phyloP scores from a whole-genome alignment of 2,113 vertebrate genomes.

The Austrofundulus limnaeus region DNA sequence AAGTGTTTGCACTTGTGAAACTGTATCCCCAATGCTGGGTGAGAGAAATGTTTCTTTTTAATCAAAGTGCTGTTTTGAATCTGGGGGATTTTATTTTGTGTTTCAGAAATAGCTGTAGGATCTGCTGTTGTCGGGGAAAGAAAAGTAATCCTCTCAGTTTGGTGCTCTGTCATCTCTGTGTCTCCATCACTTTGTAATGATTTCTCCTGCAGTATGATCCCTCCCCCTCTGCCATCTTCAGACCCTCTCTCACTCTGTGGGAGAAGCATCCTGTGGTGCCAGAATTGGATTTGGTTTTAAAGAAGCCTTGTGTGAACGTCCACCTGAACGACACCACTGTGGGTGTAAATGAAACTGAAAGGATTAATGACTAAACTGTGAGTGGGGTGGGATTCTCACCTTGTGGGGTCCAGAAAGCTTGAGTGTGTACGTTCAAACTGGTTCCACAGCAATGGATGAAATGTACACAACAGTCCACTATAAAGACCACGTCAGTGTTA shows the following conservation, averaged over 20 bases:
- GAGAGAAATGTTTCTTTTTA: background rate
- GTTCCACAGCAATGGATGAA: background rate
- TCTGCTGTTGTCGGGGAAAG: background rate
- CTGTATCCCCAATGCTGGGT: background rate
- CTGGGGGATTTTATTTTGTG: background rate
- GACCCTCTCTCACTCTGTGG: conserved; percentile 26
- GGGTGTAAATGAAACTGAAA: conserved; percentile 13
- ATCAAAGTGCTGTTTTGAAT: background rate
- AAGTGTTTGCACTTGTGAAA: background rate
- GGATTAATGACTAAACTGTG: conserved; percentile 37
- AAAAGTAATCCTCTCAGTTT: conserved; percentile 14
- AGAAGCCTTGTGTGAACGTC: conserved; percentile 45
- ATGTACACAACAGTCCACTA: background rate
- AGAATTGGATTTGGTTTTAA: conserved; percentile 60
- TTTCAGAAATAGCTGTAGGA: background rate
- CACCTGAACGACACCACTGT: conserved; percentile 23
- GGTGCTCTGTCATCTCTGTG: conserved; percentile 34
- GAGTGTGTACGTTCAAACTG: background rate
- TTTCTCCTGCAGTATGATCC: conserved; percentile 44
- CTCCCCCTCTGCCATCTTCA: conserved; percentile 40
- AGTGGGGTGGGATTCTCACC: conserved; percentile 8
- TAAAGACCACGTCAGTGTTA: background rate
- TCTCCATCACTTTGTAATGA: conserved; percentile 57
- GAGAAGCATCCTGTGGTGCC: conserved; percentile 45
- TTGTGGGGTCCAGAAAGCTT: background rate